Conservation (phyloP, 2,797 vertebrate genomes). For the Ctenopoma kingsleyae region DNA sequence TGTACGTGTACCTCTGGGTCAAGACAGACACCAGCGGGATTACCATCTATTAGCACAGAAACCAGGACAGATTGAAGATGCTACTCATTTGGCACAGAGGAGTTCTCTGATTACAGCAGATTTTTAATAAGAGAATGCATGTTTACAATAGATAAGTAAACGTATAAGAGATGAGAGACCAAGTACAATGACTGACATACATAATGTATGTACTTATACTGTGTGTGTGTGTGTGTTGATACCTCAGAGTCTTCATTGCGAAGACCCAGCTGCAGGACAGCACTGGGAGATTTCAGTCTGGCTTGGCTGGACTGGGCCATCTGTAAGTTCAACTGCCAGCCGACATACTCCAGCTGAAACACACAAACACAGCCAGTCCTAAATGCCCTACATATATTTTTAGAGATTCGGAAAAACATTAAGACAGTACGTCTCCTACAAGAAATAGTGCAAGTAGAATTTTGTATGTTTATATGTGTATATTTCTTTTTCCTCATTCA, state of each 20-base stretch:
- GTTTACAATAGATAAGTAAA: conserved; percentile 2
- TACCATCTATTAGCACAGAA: conserved; percentile 59
- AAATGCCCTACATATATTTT: conserved; percentile 16
- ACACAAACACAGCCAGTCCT: conserved; percentile 42
- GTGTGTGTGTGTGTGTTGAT: conserved; percentile 16
- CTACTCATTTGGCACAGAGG: conserved; percentile 29
- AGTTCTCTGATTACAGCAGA: conserved; percentile 13
- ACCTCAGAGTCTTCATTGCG: conserved; percentile 91
- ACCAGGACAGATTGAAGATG: conserved; percentile 39
- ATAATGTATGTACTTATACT: background rate
- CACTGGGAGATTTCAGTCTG: conserved; percentile 90
- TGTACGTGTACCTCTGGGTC: conserved; percentile 63
- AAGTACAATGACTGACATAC: background rate
- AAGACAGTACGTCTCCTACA: background rate
- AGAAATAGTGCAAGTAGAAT: background rate
- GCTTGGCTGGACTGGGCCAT: conserved; percentile 93
- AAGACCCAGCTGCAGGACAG: conserved; percentile 91
- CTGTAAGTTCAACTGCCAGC: conserved; percentile 96
- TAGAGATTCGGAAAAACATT: background rate
- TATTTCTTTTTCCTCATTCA: background rate
- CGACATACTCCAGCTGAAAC: conserved; percentile 91
- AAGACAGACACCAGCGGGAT: conserved; percentile 67
- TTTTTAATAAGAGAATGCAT: background rate
- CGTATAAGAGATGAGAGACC: conserved; percentile 4
- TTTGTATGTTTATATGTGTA: background rate